These are phyloP conservation scores for Tyrannus savana DNA, from an alignment of 2,113 vertebrate species.

Conservation along the genomic window DNA sequence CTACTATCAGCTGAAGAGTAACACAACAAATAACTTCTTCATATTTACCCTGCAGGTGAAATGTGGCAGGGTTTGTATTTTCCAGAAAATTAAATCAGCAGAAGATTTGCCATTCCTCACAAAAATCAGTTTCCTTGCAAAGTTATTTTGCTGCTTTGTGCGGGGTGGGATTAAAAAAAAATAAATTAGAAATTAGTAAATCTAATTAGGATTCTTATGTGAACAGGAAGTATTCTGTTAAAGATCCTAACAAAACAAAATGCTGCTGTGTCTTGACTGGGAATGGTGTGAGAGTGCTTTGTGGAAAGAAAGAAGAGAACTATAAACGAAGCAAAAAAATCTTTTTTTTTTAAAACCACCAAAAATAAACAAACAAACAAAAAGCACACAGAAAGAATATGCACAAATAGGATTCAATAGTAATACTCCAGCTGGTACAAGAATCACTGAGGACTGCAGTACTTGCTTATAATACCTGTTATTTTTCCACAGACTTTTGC, in stretches of 20 bases:
- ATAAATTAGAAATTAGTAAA: background rate
- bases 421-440: background rate
- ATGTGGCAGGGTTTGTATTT: background rate
- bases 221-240: background rate
- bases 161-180: background rate
- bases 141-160: constrained; percentile 5
- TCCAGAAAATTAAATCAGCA: background rate
- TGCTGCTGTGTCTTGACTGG: background rate
- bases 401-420: background rate
- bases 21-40: background rate
- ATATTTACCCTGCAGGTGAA: background rate
- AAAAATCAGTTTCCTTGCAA: background rate
- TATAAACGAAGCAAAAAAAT: background rate
- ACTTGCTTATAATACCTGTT: background rate
- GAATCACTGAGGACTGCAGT: background rate
- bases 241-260: background rate
- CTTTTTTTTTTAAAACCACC: too few species aligned
- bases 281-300: background rate
- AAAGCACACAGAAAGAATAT: background rate
- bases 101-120: background rate
- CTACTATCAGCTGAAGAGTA: background rate
- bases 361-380: too few species aligned
- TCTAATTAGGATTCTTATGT: background rate
- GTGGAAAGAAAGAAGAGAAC: too few species aligned
- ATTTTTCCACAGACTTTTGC: constrained; percentile 35